Evolutionary conservation across 1,140 invertebrate genomes (phyloP).

Genomic region (Heliconius himera): DNA sequence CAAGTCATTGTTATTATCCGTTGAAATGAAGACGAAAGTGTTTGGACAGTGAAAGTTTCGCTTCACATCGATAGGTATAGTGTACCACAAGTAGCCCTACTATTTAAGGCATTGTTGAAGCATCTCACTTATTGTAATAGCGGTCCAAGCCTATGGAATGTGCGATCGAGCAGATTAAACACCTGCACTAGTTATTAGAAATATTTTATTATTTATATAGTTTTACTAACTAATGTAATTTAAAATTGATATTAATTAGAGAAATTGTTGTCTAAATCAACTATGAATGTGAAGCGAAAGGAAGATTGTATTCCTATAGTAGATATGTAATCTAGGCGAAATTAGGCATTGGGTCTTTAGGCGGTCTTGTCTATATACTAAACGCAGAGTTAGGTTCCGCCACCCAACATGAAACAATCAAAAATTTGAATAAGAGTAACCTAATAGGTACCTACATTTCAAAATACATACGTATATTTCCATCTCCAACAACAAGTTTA

Average conservation of each 20-base stretch:
- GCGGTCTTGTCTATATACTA: too few relatives aligned
- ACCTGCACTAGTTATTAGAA: not conserved
- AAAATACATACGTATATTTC: not conserved
- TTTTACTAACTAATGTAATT: not conserved
- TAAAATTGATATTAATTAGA: not conserved
- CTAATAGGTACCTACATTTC: too few relatives aligned
- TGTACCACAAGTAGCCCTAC: conserved; percentile 23
- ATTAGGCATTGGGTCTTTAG: too few relatives aligned
- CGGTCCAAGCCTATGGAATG: conserved; percentile 1
- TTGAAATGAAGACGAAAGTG: conserved; percentile 60
- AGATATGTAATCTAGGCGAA: not conserved
- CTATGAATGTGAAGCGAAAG: too few relatives aligned
- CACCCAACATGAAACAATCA: not conserved
- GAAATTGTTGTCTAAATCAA: not conserved
- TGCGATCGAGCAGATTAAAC: not conserved
- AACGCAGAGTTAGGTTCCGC: too few relatives aligned
- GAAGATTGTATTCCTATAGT: not conserved
- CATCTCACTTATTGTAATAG: conserved; percentile 23
- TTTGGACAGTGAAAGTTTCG: conserved; percentile 56
- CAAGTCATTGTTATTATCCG: conserved; percentile 55
- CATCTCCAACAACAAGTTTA: conserved; percentile 11
- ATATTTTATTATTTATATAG: not conserved
- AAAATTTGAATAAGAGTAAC: not conserved
- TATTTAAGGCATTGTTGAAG: conserved; percentile 16
- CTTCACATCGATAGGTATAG: conserved; percentile 27